Evolutionary conservation across 2,797 vertebrate species (phyloP).

Genomic region (Rhabdomys pumilio): DNA sequence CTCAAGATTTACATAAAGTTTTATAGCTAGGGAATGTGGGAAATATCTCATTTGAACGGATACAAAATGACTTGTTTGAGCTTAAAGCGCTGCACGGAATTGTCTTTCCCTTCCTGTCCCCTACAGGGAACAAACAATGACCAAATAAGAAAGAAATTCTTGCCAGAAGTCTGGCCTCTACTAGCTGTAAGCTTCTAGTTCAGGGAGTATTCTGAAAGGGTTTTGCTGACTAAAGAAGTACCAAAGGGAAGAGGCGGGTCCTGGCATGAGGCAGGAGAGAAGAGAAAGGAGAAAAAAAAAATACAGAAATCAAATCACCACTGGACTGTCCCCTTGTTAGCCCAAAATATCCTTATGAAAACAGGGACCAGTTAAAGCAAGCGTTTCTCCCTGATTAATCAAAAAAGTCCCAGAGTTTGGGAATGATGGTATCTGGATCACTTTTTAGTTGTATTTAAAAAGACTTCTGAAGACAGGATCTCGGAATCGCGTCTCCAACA

Average conservation of each 20-base stretch:
- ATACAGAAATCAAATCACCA: constrained; percentile 73
- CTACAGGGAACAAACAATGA: constrained; percentile 78
- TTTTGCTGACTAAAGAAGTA: constrained; percentile 83
- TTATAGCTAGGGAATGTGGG: constrained; percentile 66
- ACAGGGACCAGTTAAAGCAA: background rate
- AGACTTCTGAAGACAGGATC: constrained; percentile 79
- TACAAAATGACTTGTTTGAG: constrained; percentile 74
- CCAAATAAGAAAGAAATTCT: constrained; percentile 79
- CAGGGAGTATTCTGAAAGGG: constrained; percentile 74
- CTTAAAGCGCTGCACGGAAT: constrained; percentile 75
- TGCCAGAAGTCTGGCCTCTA: constrained; percentile 80
- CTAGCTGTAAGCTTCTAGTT: constrained; percentile 34
- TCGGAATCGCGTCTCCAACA: constrained; percentile 75
- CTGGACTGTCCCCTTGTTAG: constrained; percentile 71
- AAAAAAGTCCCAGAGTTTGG: constrained; percentile 63
- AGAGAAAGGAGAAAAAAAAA: background rate
- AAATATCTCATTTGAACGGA: constrained; percentile 70
- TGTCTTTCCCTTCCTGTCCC: constrained; percentile 65
- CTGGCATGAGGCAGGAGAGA: constrained; percentile 68
- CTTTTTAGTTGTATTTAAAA: constrained; percentile 69
- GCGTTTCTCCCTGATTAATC: background rate
- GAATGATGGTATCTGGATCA: constrained; percentile 65
- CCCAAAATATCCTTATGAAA: constrained; percentile 58
- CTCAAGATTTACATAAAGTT: constrained; percentile 68
- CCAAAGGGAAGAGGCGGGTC: constrained; percentile 78